A percentile compares a stretch with the other conserved stretches of the same genome.
phyloP scores from a whole-genome alignment of 2,113 vertebrate species.

The Forbesichthys agassizii region DNA sequence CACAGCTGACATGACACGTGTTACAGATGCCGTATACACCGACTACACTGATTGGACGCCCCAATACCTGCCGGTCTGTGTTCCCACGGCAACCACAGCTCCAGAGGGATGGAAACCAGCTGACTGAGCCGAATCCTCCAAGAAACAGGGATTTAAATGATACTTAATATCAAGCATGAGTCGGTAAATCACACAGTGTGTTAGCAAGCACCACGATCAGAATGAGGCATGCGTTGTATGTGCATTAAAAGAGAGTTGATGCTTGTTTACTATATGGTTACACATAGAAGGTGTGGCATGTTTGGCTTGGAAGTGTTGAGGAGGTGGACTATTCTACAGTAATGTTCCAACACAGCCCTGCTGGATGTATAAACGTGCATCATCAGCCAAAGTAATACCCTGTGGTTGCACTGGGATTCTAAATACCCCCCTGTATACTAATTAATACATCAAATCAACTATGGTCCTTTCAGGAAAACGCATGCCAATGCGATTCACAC shows the following conservation, averaged over 20 bases:
- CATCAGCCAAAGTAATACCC: too few relatives aligned
- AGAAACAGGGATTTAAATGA: conserved; percentile 23
- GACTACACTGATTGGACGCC: conserved; percentile 17
- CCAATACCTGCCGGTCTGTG: conserved; percentile 90
- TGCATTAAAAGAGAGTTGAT: neutral
- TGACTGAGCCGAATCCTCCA: conserved; percentile 92
- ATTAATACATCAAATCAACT: conserved; percentile 1
- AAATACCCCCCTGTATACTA: neutral
- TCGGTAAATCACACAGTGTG: too few relatives aligned
- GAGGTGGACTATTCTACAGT: too few relatives aligned
- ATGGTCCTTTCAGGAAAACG: neutral
- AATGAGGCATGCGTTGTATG: too few relatives aligned
- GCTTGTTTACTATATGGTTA: neutral
- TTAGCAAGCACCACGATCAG: too few relatives aligned
- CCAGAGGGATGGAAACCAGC: conserved; percentile 95
- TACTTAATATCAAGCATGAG: too few relatives aligned
- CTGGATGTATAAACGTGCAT: too few relatives aligned
- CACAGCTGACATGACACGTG: neutral
- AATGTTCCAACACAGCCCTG: too few relatives aligned
- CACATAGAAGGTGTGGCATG: neutral
- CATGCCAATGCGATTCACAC: conserved; percentile 8
- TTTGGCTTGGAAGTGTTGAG: too few relatives aligned
- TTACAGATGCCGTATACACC: neutral
- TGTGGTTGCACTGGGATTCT: too few relatives aligned
- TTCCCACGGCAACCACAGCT: conserved; percentile 92